phyloP scores from a whole-genome alignment of 2,113 vertebrate genomes.

The Nycticorax nycticorax region DNA sequence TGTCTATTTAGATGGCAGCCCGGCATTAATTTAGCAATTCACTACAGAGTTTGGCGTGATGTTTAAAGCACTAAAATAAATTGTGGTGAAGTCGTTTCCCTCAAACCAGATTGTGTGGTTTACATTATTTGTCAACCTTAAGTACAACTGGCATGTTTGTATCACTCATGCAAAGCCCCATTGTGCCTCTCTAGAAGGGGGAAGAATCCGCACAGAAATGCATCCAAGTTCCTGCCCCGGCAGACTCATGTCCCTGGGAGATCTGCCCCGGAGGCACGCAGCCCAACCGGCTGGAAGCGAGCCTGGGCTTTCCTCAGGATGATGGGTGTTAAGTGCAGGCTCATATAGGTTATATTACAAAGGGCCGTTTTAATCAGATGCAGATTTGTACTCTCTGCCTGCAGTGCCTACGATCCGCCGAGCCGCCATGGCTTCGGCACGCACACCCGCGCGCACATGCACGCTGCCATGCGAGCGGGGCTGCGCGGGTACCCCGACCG shows the following conservation, averaged over 20 bases:
- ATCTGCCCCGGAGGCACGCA: constrained; percentile 43
- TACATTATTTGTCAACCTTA: constrained; percentile 76
- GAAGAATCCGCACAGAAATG: constrained; percentile 44
- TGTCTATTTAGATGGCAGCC: constrained; percentile 80
- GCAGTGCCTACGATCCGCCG: background rate
- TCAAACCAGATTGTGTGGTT: constrained; percentile 76
- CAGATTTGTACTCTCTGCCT: constrained; percentile 48
- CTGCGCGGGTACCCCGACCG: rapidly evolving
- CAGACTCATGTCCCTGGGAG: constrained; percentile 57
- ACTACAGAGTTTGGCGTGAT: constrained; percentile 76
- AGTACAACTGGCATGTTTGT: constrained; percentile 72
- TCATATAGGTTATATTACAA: constrained; percentile 46
- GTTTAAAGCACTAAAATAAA: constrained; percentile 79
- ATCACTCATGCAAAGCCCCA: constrained; percentile 69
- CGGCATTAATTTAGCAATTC: constrained; percentile 80
- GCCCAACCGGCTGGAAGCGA: constrained; percentile 37
- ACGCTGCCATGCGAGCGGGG: rapidly evolving
- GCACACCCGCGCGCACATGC: background rate
- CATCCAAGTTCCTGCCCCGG: constrained; percentile 58
- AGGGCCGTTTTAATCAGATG: constrained; percentile 28
- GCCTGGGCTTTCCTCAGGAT: constrained; percentile 49
- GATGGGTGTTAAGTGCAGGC: constrained; percentile 61
- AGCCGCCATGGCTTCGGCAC: background rate
- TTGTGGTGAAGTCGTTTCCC: constrained; percentile 69
- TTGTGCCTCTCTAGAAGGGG: constrained; percentile 64